Evolutionary conservation across 2,113 vertebrate genomes (phyloP), one percentile per base, ranked within the genome.

Genomic region (Labeo catla): DNA sequence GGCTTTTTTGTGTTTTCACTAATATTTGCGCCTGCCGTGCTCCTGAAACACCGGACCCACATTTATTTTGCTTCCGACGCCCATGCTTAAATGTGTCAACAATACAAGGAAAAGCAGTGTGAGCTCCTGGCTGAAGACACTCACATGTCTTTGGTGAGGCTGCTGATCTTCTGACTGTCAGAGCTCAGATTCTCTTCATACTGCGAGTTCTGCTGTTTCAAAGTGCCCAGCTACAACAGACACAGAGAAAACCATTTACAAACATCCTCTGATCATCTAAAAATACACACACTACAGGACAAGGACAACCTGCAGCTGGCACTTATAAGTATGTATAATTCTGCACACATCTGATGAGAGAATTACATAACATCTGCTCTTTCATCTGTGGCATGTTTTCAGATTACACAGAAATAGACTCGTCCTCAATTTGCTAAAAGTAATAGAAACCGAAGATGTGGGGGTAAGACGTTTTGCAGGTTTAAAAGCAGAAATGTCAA

Each of bases 71-170:
- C 28, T 28, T 28, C 28, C 28, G 28, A 28, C 28, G 28, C 28
- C 28, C 28, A 28, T 28, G 28, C 28, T 28, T 28, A 28, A 28
- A 28, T 28, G 28, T 28, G 28, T 28, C n/a, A 47, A n/a, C 19
- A 47, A 50, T 9, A 1, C 19, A 76, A 49, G 13, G 45, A 76
- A 28, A 0, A 43, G 47, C 7, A 49, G 9, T 63, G n/a, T 28
- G 68, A 8, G 39, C 3, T 36, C 4, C 57, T 16, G 49, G 39
- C 49, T 11, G 57, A 45, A n/a, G 73, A 76, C 50, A 91, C 95
- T 98, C 92, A 99, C 98, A 97, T 95, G 94, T 98, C 96, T 91
- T 95, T 96, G 89, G 39, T 93, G 86, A 98, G 95, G 89, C 93
- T 93, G 91, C 96, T 96, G 81, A 95, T 95, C 88, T 91, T 97